These are phyloP conservation scores for Erynnis tages DNA, from an alignment of 2,888 invertebrate genomes.

Conservation along the genomic window DNA sequence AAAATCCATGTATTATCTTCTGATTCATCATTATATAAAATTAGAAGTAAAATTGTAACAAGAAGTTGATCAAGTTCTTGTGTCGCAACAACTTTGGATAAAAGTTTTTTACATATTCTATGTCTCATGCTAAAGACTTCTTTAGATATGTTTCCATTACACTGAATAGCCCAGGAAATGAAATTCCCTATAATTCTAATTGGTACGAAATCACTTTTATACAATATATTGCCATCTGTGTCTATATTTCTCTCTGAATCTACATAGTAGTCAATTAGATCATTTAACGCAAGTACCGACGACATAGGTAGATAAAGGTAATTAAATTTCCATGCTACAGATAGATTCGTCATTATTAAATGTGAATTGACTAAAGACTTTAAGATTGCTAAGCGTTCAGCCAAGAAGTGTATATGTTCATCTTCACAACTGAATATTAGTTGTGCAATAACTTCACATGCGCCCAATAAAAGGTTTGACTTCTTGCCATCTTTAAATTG, in stretches of 20 bases:
- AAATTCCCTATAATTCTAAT: slow-evolving; percentile 55
- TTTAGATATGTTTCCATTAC: slow-evolving; percentile 29
- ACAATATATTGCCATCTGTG: slow-evolving; percentile 38
- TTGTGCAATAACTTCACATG: slow-evolving; percentile 57
- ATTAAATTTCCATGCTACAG: slow-evolving; percentile 71
- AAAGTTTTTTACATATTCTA: slow-evolving; percentile 48
- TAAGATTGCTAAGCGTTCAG: slow-evolving; percentile 52
- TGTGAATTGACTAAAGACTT: slow-evolving; percentile 60
- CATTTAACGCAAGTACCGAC: slow-evolving; percentile 58
- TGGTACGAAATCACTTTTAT: slow-evolving; percentile 59
- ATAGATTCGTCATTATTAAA: slow-evolving; percentile 62
- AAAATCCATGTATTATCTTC: slow-evolving; percentile 51
- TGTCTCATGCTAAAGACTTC: slow-evolving; percentile 42
- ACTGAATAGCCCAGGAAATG: slow-evolving; percentile 36
- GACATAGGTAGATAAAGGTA: slow-evolving; percentile 71
- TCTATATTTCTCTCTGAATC: slow-evolving; percentile 33
- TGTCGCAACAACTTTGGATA: slow-evolving; percentile 55
- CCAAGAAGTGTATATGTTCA: slow-evolving; percentile 59
- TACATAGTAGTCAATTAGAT: slow-evolving; percentile 56
- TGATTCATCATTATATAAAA: slow-evolving; percentile 47
- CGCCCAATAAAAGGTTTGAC: slow-evolving; percentile 50
- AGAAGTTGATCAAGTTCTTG: slow-evolving; percentile 67
- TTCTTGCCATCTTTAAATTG: slow-evolving; percentile 60
- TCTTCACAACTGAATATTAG: slow-evolving; percentile 57
- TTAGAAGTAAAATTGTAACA: slow-evolving; percentile 55